Base-by-base conservation (phyloP, 2,113 vertebrate genomes). In the Eulemur rufifrons region DNA sequence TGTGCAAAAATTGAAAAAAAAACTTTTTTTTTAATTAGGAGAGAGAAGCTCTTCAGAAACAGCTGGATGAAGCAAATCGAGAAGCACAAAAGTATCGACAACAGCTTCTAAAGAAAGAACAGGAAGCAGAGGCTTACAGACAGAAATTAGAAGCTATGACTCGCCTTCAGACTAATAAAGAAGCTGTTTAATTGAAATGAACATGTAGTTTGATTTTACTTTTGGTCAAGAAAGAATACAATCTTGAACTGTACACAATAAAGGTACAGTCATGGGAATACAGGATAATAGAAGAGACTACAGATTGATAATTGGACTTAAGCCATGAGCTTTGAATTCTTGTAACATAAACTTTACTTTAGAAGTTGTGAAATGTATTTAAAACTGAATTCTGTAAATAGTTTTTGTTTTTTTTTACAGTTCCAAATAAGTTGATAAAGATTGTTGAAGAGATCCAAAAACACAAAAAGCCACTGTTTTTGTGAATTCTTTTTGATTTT, bases 121-220 rank as follows among this genome's bases (percentile, higher is more conserved):
- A 99, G 98, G 99, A 99, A 96, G 99, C 99, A 23, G 99, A 99
- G 81, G 99, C 99, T 39, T 99, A 99, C 97, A 98, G 99, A 94
- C 99, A 99, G 98, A 99, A 99, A 93, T 97, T 99, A 96, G 99
- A 99, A 98, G 99, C 99, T 29, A 99, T 99, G 98, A 99, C 99
- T 47, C 99, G 99, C 83, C 98, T 99, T 92, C 99, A 99, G 97
- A 99, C 99, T 91, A 99, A 98, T 95, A 99, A 99, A 98, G 99
- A 99, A 98, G 98, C 98, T 23, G 98, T 99, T 88, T 99, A 98
- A 97, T 95, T 42, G 94, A 96, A 95, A 83, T 32, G 96, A 98
- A 98, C 97, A 45, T 77, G 91, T 96, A 91, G 85, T 97, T 98
- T 98, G 97, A 32, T 92, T 96, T 98, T 98, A 96, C 97, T 98